Evolutionary conservation across 1,140 invertebrate genomes (phyloP), one percentile per base, ranked within the genome.

Genomic region (Anthonomus grandis): DNA sequence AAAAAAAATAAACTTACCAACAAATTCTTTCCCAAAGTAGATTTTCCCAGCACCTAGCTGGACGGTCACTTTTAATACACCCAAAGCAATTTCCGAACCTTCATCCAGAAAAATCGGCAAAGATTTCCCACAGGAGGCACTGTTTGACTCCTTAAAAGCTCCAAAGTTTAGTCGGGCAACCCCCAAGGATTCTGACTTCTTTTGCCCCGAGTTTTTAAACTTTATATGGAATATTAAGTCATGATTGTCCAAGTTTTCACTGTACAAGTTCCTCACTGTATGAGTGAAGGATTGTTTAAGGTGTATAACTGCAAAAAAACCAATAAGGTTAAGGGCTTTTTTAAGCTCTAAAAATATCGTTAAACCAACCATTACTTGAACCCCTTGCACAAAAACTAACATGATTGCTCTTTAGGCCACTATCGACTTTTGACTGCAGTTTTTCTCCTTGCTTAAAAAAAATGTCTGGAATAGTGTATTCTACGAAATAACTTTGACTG

Each of bases 21-120:
- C 56, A 63, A 77, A 78, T 63, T 79, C 72, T 65, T 69, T 75
- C 23, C 76, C 77, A 66, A 78, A 80, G 59, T 78, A 74, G 27
- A 75, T 64, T 57, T 63, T 67, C 52, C 76, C 75, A 63, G 71
- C 75, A 8, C 75, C 78, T 38, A 80, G 72, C 67, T 78, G 76
- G 25, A 73, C 44, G 10, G 70, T 70, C 6, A 79, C 64, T 64
- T 73, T 77, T 10, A 80, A 45, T 6, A 19, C 62, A 5, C 71
- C 71, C 23, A 68, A 25, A 10, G 62, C 34, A 48, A 72, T 65
- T 37, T 67, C 60, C 13, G 60, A 64, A 18, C 56, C 59, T 23
- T 63, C 65, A 27, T 60, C 62, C 34, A 70, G 59, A 39, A 52
- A 46, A 42, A 72, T 41, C 18, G 57, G 50, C 22, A 71, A 22